Conservation (phyloP, 2,797 vertebrate genomes). For the Muraenolepis orangiensis region DNA sequence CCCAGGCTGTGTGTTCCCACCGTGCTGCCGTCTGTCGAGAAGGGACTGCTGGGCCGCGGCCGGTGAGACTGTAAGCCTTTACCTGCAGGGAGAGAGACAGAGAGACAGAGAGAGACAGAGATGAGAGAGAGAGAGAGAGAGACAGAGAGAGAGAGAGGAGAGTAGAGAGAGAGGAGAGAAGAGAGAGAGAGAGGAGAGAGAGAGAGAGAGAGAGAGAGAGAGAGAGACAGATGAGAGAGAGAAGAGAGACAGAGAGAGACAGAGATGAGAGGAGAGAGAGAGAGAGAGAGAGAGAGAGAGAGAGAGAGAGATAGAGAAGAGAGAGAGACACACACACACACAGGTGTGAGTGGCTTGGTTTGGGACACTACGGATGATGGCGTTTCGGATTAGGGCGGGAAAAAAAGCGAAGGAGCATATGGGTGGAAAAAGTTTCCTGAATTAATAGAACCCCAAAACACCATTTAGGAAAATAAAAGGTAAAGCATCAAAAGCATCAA, state of each 20-base stretch:
- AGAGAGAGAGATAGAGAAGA: too few relatives aligned
- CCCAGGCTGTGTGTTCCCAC: slow-evolving; percentile 87
- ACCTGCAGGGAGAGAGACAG: slow-evolving; percentile 71
- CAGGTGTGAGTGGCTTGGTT: not conserved
- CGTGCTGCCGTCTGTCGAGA: slow-evolving; percentile 93
- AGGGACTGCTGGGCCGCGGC: slow-evolving; percentile 90
- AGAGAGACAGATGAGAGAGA: too few relatives aligned
- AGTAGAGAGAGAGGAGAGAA: too few relatives aligned
- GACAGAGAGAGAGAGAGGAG: slow-evolving; percentile 16
- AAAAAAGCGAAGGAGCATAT: not conserved
- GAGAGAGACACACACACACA: not conserved
- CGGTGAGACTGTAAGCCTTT: slow-evolving; percentile 87
- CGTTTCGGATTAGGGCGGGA: not conserved
- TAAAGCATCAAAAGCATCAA: not conserved
- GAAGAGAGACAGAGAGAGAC: too few relatives aligned
- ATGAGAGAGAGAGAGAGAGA: slow-evolving; percentile 45
- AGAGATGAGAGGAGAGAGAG: too few relatives aligned
- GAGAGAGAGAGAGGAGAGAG: too few relatives aligned
- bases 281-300: not conserved
- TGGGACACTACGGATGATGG: not conserved
- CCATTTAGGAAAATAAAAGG: not conserved
- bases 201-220: too few relatives aligned
- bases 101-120: slow-evolving; percentile 39
- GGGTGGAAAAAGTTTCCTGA: not conserved
- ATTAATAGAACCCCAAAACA: not conserved